Evolutionary conservation across 1,140 invertebrate genomes (phyloP).

Genomic region (Drosophila sproati): DNA sequence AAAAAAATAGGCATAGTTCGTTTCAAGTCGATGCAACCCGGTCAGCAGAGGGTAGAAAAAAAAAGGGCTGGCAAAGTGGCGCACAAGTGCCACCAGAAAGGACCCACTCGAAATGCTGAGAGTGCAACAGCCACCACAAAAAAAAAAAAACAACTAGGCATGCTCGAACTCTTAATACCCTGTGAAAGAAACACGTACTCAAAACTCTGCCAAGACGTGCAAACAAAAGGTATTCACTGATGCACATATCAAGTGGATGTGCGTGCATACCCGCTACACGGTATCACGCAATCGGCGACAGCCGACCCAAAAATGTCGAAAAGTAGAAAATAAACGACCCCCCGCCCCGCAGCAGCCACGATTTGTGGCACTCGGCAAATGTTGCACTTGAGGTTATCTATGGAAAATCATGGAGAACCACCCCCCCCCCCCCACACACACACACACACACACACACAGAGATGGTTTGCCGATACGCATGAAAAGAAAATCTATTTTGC

Average conservation of each 20-base stretch:
- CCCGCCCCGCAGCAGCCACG: slow-evolving; percentile 26
- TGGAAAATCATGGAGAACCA: slow-evolving; percentile 46
- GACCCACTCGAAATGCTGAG: slow-evolving; percentile 60
- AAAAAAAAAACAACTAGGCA: slow-evolving; percentile 22
- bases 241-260: too few species aligned
- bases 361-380: slow-evolving; percentile 17
- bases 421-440: too few species aligned
- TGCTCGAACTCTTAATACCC: slow-evolving; percentile 1
- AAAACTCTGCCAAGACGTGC: not conserved
- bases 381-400: slow-evolving; percentile 69
- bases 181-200: not conserved
- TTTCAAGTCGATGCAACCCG: not conserved
- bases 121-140: slow-evolving; percentile 28
- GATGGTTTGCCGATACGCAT: slow-evolving; percentile 45
- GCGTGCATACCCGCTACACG: slow-evolving; percentile 9
- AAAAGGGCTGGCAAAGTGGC: slow-evolving; percentile 48
- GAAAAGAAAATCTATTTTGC: slow-evolving; percentile 38
- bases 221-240: not conserved
- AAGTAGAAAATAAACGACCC: slow-evolving; percentile 23
- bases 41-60: not conserved
- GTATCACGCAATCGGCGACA: slow-evolving; percentile 27
- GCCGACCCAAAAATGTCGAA: slow-evolving; percentile 4
- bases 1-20: not conserved
- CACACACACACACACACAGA: not conserved
- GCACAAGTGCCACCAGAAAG: slow-evolving; percentile 61